phyloP scores from a whole-genome alignment of 92 coral and sea anemone genomes.

The Phenganax marumi region DNA sequence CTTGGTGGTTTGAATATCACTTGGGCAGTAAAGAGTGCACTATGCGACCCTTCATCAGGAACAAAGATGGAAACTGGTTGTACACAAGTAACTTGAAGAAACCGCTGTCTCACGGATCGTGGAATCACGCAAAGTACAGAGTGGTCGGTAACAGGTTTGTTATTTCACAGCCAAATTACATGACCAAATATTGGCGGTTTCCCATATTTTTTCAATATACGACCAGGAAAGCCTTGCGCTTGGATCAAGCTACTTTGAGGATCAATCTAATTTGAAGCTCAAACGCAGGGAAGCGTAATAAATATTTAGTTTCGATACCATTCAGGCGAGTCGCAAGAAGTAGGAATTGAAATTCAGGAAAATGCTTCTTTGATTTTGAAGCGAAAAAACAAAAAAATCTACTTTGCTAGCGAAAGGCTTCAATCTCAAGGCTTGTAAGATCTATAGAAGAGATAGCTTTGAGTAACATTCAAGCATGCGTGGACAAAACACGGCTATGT shows the following conservation, averaged over 20 bases:
- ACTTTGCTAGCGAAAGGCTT: too few species aligned
- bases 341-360: too few species aligned
- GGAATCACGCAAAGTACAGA: slow-evolving; percentile 68
- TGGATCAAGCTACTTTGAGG: too few species aligned
- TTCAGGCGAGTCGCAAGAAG: too few species aligned
- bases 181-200: neutral
- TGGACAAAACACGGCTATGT: neutral
- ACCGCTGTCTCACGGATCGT: slow-evolving; percentile 53
- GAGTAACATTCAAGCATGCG: neutral
- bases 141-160: slow-evolving; percentile 51
- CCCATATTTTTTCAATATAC: neutral
- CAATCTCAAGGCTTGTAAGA: neutral
- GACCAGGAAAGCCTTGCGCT: too few species aligned
- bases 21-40: slow-evolving; percentile 57
- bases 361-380: too few species aligned
- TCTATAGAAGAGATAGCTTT: neutral
- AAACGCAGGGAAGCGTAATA: too few species aligned
- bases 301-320: too few species aligned
- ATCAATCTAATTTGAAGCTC: too few species aligned
- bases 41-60: slow-evolving; percentile 68
- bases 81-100: slow-evolving; percentile 54
- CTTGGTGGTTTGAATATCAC: slow-evolving; percentile 79
- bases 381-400: too few species aligned
- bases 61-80: slow-evolving; percentile 58
- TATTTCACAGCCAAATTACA: neutral